Conservation (phyloP, 2,113 vertebrate genomes). For the Heloderma charlesbogerti region DNA sequence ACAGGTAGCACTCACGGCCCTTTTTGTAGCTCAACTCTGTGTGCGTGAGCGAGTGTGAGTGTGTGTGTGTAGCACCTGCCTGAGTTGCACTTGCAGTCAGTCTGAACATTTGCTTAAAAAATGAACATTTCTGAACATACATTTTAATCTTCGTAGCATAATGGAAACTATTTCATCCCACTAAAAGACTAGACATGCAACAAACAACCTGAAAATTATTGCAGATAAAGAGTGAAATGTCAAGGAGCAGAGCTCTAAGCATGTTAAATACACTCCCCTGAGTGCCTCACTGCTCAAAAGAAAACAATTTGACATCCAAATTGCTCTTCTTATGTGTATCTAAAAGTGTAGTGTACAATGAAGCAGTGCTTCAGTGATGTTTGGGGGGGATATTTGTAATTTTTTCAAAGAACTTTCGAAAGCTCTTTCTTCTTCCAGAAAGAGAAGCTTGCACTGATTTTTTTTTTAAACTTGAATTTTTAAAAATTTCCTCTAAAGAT, state of each 20-base stretch:
- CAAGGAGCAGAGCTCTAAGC: neutral
- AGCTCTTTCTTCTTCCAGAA: neutral
- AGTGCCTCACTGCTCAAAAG: neutral
- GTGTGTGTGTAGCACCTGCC: neutral
- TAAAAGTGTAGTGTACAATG: conserved; percentile 18
- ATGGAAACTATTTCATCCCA: neutral
- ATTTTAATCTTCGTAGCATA: conserved; percentile 6
- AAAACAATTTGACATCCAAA: conserved; percentile 34
- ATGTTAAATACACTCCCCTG: neutral
- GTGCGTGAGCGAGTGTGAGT: no score
- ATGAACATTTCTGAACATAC: neutral
- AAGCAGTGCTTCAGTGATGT: conserved; percentile 7
- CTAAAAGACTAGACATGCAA: neutral
- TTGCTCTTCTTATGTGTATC: neutral
- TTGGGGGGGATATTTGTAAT: neutral
- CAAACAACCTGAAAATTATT: conserved; percentile 4
- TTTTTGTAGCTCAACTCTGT: neutral
- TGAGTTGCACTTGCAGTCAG: neutral
- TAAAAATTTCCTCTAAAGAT: neutral
- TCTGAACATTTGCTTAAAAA: neutral
- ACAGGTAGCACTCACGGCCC: neutral
- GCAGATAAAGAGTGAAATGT: neutral
- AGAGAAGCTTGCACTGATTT: neutral
- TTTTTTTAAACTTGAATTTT: neutral
- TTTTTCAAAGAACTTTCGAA: neutral